Evolutionary conservation across 2,113 vertebrate species (phyloP), one percentile per base, ranked within the genome.

Genomic region (Euleptes europaea): DNA sequence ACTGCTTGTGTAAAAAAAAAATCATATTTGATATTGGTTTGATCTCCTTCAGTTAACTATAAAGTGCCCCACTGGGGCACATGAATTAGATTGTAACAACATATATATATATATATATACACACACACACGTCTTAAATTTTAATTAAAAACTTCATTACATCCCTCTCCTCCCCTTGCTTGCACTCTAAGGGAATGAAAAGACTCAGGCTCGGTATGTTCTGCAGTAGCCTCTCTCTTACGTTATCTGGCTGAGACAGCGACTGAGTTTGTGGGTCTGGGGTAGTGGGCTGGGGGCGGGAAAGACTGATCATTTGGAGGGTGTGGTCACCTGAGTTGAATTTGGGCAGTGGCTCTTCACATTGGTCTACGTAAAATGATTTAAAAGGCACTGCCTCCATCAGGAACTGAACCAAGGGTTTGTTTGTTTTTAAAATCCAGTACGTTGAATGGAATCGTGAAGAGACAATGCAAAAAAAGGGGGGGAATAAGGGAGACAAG

Each of bases 31-130:
- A 91, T 90, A 92, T 70, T 13, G 82, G 87, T 91, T 92, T 26
- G 28, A 89, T 93, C 88, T 94, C 90, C 94, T 95, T 94, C 93
- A 92, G 86, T 90, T 88, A 93, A 94, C 94, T 95, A 80, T 95
- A 96, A 94, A 96, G 93, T 91, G 93, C 95, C 95, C 96, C 95
- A 94, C 95, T 95, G 95, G 95, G 95, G 96, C 93, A 92, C 78
- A 89, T 93, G 92, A 93, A 94, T 91, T 95, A 95, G 94, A 95
- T 94, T 92, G 89, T 94, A 94, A 93, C 94, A 94, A 95, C 91
- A 92, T 83, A 95, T 91, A 94, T 92, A 94, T 90, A 94, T 88
- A 93, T 85, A 93, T n/a, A 54, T 38, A 65, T 80, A 92, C 54
- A 82, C 89, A 60, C 75, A 47, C 90, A 87, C 89, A 94, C 88